Evolutionary conservation across 2,888 invertebrate genomes (phyloP), one percentile per base, ranked within the genome.

Genomic region (Barypeithes pellucidus): DNA sequence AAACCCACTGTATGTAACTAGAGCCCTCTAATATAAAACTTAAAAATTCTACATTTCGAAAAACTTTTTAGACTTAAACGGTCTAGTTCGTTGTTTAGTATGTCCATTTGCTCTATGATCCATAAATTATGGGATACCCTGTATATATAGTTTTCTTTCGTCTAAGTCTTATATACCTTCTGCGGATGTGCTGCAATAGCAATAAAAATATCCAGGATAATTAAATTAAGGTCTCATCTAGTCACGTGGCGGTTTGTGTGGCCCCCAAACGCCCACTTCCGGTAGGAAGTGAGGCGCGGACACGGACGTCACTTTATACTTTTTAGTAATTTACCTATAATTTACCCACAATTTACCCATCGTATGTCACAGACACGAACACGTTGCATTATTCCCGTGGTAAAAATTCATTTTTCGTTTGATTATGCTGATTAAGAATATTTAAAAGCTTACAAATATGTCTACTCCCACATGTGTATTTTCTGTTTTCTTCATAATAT

Each of bases 191-290:
- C 60, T 39, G 22, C 29, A 41, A 60, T 60, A 20, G 39, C 52
- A 29, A 52, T 14, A 36, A 60, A 60, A 60, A 47, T 52, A 63
- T 57, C 39, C 66, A 41, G 59, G 14, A 57, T 75, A 63, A 75
- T 75, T 75, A 71, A 75, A 75, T 75, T 75, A 75, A 67, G 66
- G 67, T 47, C 45, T 62, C 57, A 63, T 71, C 22, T 18, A 47
- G 66, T 11, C 75, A 71, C 75, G 75, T 75, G 75, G 24, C 75
- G 36, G 41, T 33, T 20, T 33, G 60, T 39, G 63, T 16, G 69
- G 18, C 39, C 65, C 63, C 24, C 57, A 66, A 74, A 62, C 71
- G 71, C 75, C 75, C 71, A 75, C 63, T 71, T 75, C 75, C 75
- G 75, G 18, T 24, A 43, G 71, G 71, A 75, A 65, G 69, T 70